Evolutionary conservation across 2,888 invertebrate species (phyloP).

Genomic region (Aphodius granarius): DNA sequence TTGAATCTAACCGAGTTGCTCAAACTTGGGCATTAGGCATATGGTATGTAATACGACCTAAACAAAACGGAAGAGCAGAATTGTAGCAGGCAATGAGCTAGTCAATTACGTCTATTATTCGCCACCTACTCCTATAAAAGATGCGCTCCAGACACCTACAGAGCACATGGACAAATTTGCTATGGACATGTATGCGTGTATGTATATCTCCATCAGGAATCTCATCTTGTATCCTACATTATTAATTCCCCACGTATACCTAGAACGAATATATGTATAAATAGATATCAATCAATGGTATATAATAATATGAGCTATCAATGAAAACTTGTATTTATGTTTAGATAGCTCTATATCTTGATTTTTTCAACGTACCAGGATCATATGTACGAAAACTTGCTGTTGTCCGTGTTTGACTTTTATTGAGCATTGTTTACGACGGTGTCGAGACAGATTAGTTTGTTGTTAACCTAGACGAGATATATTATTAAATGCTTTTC

Average conservation of each 20-base stretch:
- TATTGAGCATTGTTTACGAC: not conserved
- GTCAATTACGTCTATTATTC: not conserved
- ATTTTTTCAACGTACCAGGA: not conserved
- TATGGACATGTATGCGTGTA: not conserved
- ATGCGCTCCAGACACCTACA: not conserved
- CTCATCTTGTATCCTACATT: too few relatives aligned
- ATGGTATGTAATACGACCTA: not conserved
- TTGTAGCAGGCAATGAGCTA: not conserved
- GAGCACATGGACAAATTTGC: not conserved
- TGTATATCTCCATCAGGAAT: too few relatives aligned
- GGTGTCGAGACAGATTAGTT: not conserved
- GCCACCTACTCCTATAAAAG: not conserved
- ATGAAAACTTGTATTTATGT: not conserved
- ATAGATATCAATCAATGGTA: not conserved
- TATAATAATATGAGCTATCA: not conserved
- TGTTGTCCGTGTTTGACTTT: not conserved
- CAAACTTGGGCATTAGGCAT: not conserved
- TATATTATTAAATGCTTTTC: slow-evolving; percentile 10
- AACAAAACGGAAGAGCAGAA: not conserved
- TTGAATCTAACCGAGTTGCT: not conserved
- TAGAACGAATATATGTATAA: not conserved
- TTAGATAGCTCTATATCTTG: not conserved
- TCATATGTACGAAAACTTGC: not conserved
- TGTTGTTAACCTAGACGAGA: not conserved
- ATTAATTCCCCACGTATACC: not conserved